Conservation (phyloP, 2,113 vertebrate species). For the Brachyistius frenatus region DNA sequence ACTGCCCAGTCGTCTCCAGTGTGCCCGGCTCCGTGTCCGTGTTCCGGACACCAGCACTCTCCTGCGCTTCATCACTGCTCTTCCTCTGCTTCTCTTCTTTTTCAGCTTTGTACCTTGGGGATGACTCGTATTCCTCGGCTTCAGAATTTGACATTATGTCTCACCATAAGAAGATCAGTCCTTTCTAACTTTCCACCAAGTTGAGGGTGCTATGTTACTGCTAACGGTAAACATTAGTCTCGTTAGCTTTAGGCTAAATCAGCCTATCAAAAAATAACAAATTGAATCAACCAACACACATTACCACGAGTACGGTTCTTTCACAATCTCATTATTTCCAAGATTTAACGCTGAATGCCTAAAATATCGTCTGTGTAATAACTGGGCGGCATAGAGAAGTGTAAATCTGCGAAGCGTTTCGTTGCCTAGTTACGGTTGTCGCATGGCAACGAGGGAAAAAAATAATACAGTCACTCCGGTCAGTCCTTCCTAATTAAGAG, state of each 20-base stretch:
- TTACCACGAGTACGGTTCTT: not conserved
- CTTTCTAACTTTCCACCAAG: not conserved
- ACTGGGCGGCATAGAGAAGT: no score
- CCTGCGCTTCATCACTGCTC: not conserved
- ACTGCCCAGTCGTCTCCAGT: conserved; percentile 9
- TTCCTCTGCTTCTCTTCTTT: conserved; percentile 9
- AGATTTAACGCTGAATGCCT: not conserved
- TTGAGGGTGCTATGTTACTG: no score
- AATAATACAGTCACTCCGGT: no score
- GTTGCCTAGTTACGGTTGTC: conserved; percentile 74
- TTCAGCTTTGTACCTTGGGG: not conserved
- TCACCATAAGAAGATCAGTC: not conserved
- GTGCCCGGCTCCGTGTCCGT: not conserved
- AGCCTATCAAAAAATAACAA: not conserved
- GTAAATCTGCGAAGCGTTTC: conserved; percentile 26
- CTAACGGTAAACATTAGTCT: not conserved
- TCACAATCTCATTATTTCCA: not conserved
- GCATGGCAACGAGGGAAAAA: no score
- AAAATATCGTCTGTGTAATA: not conserved
- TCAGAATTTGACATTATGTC: conserved; percentile 49
- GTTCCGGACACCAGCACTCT: not conserved
- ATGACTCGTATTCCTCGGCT: not conserved
- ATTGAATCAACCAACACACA: not conserved
- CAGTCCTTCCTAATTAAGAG: no score
- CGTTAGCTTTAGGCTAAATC: not conserved